Evolutionary conservation across 2,888 invertebrate genomes (phyloP).

Genomic region (Eupithecia centaureata): DNA sequence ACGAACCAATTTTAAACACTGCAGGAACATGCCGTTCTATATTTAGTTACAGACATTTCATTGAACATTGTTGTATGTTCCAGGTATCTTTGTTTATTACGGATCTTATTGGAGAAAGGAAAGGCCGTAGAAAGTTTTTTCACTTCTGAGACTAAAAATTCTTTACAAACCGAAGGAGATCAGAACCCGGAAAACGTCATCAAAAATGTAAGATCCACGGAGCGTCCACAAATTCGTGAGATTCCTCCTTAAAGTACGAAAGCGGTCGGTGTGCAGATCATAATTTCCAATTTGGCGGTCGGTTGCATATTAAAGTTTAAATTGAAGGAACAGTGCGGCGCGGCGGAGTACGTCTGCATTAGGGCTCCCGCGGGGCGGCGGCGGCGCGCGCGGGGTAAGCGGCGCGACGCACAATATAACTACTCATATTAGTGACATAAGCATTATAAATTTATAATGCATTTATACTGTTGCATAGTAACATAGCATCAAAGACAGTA

Average conservation of each 20-base stretch:
- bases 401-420: too few relatives aligned
- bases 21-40: background rate
- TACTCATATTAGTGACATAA: too few relatives aligned
- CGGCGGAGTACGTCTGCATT: conserved; percentile 80
- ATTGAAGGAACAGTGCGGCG: conserved; percentile 77
- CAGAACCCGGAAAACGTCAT: background rate
- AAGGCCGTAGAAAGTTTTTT: background rate
- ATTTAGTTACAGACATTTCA: background rate
- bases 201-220: background rate
- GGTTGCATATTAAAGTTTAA: conserved; percentile 81
- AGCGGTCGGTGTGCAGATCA: conserved; percentile 59
- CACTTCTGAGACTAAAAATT: background rate
- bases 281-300: conserved; percentile 79
- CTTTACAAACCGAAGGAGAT: background rate
- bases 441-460: too few relatives aligned
- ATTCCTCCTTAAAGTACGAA: conserved; percentile 12
- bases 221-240: background rate
- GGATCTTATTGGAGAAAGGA: background rate
- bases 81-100: background rate
- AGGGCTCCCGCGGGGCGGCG: conserved; percentile 65
- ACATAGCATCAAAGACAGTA: background rate
- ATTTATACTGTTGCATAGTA: background rate
- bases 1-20: conserved; percentile 34
- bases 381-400: conserved; percentile 34
- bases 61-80: background rate